phyloP scores from a whole-genome alignment of 2,797 vertebrate genomes.

The Echiichthys vipera region DNA sequence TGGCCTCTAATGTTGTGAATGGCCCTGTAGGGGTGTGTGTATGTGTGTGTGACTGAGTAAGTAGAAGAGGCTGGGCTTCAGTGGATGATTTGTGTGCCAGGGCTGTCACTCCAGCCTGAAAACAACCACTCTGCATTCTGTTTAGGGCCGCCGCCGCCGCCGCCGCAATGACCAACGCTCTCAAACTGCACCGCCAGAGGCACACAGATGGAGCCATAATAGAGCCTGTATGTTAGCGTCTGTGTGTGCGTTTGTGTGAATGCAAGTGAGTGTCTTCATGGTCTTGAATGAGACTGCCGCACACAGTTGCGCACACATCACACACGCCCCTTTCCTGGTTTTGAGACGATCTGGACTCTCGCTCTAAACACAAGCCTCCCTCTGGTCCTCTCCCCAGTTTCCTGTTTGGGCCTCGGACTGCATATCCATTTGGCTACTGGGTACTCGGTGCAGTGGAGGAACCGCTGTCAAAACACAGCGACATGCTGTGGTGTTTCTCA shows the following conservation, averaged over 20 bases:
- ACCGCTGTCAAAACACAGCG: slow-evolving; percentile 70
- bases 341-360: slow-evolving; percentile 76
- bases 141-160: slow-evolving; percentile 19
- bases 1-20: slow-evolving; percentile 35
- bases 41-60: not conserved
- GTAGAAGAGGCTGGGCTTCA: slow-evolving; percentile 2
- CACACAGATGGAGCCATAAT: slow-evolving; percentile 64
- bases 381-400: slow-evolving; percentile 72
- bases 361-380: slow-evolving; percentile 72
- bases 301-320: slow-evolving; percentile 39
- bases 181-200: slow-evolving; percentile 46
- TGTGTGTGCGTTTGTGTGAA: slow-evolving; percentile 1
- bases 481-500: slow-evolving; percentile 54
- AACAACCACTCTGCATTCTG: slow-evolving; percentile 55
- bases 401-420: slow-evolving; percentile 76
- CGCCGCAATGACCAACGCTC: slow-evolving; percentile 48
- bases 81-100: slow-evolving; percentile 15
- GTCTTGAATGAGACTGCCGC: slow-evolving; percentile 38
- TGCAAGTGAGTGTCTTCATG: not conserved
- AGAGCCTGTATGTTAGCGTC: slow-evolving; percentile 42
- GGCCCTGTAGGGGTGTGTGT: not conserved
- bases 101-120: slow-evolving; percentile 44
- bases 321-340: slow-evolving; percentile 56
- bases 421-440: slow-evolving; percentile 52
- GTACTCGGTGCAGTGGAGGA: slow-evolving; percentile 29